Conservation (phyloP, 2,888 invertebrate genomes). For the Sympetrum striolatum region DNA sequence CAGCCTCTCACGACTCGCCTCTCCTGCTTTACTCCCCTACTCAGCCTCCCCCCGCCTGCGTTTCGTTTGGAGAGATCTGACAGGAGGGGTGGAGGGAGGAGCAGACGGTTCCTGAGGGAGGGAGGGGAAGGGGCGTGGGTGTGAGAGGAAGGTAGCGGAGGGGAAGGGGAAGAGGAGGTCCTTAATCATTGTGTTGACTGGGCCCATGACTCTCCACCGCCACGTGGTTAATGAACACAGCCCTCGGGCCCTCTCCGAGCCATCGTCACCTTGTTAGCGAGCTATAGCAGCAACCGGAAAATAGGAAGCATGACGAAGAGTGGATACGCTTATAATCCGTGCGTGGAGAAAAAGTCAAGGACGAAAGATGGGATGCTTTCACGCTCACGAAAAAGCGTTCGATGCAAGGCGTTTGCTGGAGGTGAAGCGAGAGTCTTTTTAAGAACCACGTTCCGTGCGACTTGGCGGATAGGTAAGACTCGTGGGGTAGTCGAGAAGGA, state of each 20-base stretch:
- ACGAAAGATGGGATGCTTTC: not conserved
- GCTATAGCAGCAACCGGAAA: slow-evolving; percentile 2
- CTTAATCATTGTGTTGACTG: slow-evolving; percentile 42
- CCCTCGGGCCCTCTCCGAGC: slow-evolving; percentile 10
- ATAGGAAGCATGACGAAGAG: not conserved
- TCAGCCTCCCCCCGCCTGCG: not conserved
- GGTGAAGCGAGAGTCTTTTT: not conserved
- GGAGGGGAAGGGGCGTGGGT: not conserved
- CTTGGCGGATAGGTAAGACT: not conserved
- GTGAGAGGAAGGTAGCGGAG: not conserved
- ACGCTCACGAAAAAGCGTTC: not conserved
- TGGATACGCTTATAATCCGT: not conserved
- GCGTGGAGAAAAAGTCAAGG: not conserved
- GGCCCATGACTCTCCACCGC: slow-evolving; percentile 29
- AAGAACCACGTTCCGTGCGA: not conserved
- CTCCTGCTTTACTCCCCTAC: not conserved
- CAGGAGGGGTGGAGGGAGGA: not conserved
- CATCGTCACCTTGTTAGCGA: slow-evolving; percentile 43
- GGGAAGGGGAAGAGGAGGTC: not conserved
- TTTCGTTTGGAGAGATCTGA: slow-evolving; percentile 30
- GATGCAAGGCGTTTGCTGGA: not conserved
- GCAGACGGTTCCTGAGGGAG: not conserved
- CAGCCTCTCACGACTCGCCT: not conserved
- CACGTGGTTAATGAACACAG: slow-evolving; percentile 39
- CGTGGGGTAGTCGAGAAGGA: not conserved